Evolutionary conservation across 2,113 vertebrate species (phyloP), one percentile per base, ranked within the genome.

Genomic region (Nettapus auritus): DNA sequence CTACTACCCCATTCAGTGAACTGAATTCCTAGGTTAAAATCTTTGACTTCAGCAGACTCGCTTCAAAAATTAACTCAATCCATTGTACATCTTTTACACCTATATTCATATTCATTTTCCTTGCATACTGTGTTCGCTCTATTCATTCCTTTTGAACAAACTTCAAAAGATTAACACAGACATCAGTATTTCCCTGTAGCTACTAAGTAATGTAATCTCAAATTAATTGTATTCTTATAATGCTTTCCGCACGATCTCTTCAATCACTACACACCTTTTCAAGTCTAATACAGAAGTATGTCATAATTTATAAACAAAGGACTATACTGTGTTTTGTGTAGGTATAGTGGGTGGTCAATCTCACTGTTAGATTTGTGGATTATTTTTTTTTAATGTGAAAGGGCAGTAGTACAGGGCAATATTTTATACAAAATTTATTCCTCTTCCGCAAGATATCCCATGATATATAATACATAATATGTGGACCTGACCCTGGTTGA

Each of bases 111-210:
- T 63, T 81, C 16, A 48, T 86, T 93, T 75, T 86, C 73, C 48
- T 86, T 83, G 56, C 25, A 55, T 88, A 42, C 25, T 64, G 38
- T 87, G 31, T 81, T 81, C 88, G 42, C 18, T 83, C 33, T 71
- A 38, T 48, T 86, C 63, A 34, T 77, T 75, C 53, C 34, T 82
- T 78, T 69, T 68, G 88, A 94, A 83, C 48, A 12, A 82, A 95
- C 84, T 89, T 91, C 87, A 89, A 88, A 94, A 87, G 50, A 91
- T 71, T 93, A 85, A 64, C 42, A 19, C 13, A 85, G n/a, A 40
- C n/a, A 85, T 79, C 40, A 62, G 9, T 63, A 77, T 70, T 87
- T 57, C 82, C 70, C 84, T 55, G 50, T 79, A 85, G 84, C 89
- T 89, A 80, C 76, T 82, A 89, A 87, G 25, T 68, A 86, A 87